Base-by-base conservation (phyloP, 2,888 invertebrate species). In the Diloba caeruleocephala region DNA sequence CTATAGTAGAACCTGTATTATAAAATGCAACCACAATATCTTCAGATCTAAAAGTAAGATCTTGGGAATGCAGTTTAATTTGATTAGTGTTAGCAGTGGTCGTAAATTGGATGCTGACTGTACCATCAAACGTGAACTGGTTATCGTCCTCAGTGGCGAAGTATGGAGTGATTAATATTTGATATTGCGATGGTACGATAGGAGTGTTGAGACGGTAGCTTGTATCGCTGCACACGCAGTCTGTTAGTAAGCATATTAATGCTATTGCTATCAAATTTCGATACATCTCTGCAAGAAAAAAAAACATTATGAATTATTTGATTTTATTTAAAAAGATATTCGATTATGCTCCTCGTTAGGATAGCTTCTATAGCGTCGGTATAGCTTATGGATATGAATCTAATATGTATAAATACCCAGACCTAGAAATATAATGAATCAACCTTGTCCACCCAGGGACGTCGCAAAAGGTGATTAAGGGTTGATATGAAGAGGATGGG, bases 131-230 rank as follows among this genome's bases (percentile, higher is more conserved):
- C 0, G 85, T 89, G 62, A 94, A 94, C 0, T 80, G 83, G 28
- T 59, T 79, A 0, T 76, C 80, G 38, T 90, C 79, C 1, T 78
- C 81, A 0, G 91, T 90, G 2, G 92, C 83, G 3, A 95, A 90
- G 59, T 94, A 90, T 0, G 95, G 95, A 0, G 82, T 87, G 2
- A 96, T 80, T 0, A 82, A 72, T 1, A 96, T 82, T 0, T 90
- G 83, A 62, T 96, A 96, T 1, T 84, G 79, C 2, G 74, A 79
- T 0, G 96, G 96, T 4, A 65, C 70, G 1, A 96, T 85, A 0
- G 84, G 75, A 0, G 85, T 84, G 46, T 90, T 88, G 1, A 93
- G 74, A 37, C 92, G 79, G 43, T 90, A 89, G 53, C 86, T 89
- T 3, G 86, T 77, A 52, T 93, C 91, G 15, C 81, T 70, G 3